These are phyloP conservation scores for Drosophila lacicola DNA, from an alignment of 2,888 invertebrate genomes.

Conservation along the genomic window DNA sequence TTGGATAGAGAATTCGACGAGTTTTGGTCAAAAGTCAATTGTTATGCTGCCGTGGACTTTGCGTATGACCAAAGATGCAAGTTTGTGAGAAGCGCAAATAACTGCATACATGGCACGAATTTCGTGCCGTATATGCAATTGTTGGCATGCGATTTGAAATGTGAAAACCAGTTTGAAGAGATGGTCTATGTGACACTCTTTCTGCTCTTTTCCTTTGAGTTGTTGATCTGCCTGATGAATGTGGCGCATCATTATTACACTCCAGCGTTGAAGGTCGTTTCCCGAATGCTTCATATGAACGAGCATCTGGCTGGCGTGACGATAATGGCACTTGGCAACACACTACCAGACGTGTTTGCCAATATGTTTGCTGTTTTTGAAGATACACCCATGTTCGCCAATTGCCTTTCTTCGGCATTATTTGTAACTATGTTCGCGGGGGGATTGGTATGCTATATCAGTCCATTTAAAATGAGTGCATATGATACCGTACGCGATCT, in stretches of 20 bases:
- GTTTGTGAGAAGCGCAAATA: slow-evolving; percentile 33
- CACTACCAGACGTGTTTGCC: slow-evolving; percentile 34
- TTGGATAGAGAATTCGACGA: slow-evolving; percentile 38
- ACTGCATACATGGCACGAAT: slow-evolving; percentile 28
- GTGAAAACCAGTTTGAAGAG: slow-evolving; percentile 33
- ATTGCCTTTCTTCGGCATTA: slow-evolving; percentile 16
- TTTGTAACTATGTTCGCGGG: slow-evolving; percentile 45
- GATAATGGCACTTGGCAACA: slow-evolving; percentile 46
- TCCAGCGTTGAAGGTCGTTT: slow-evolving; percentile 39
- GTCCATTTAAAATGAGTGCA: slow-evolving; percentile 40
- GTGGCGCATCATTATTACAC: slow-evolving; percentile 36
- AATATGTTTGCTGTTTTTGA: slow-evolving; percentile 5
- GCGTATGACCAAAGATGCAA: slow-evolving; percentile 36
- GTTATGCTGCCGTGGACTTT: slow-evolving; percentile 28
- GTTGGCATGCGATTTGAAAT: slow-evolving; percentile 31
- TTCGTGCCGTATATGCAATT: slow-evolving; percentile 46
- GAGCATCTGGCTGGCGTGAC: slow-evolving; percentile 51
- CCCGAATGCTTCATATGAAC: slow-evolving; percentile 38
- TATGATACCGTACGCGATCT: slow-evolving; percentile 37
- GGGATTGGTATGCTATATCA: slow-evolving; percentile 39
- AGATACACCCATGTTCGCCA: slow-evolving; percentile 20
- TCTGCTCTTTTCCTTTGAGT: slow-evolving; percentile 6
- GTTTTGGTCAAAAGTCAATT: slow-evolving; percentile 41
- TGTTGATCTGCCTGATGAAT: slow-evolving; percentile 28
- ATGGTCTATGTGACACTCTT: slow-evolving; percentile 15